phyloP scores from a whole-genome alignment of 2,888 invertebrate species.

The Ischnura elegans region DNA sequence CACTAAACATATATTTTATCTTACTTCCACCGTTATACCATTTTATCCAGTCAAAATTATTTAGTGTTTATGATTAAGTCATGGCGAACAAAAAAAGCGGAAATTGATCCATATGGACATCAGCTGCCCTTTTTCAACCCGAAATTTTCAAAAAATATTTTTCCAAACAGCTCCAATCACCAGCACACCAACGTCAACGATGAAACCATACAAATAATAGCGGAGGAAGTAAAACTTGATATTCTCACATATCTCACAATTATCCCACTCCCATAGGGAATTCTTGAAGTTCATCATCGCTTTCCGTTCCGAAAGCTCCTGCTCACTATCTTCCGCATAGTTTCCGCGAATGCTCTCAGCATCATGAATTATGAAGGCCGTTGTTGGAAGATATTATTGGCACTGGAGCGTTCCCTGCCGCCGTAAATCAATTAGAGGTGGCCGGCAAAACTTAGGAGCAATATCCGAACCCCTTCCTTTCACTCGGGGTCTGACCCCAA shows the following conservation, averaged over 20 bases:
- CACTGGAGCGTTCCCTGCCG: not conserved
- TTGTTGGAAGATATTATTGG: not conserved
- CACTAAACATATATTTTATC: too few relatives aligned
- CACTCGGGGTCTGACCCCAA: not conserved
- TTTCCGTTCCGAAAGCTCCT: not conserved
- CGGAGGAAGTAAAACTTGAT: not conserved
- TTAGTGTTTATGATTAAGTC: too few relatives aligned
- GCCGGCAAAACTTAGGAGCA: not conserved
- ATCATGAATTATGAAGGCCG: conserved; percentile 2
- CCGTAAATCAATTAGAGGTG: not conserved
- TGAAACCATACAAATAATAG: not conserved
- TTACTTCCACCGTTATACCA: too few relatives aligned
- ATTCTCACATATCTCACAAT: not conserved
- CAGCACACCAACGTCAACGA: too few relatives aligned
- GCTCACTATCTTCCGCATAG: not conserved
- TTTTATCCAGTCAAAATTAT: too few relatives aligned
- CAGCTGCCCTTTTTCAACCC: too few relatives aligned
- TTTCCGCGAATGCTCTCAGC: not conserved
- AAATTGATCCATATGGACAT: too few relatives aligned
- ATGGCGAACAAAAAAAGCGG: too few relatives aligned
- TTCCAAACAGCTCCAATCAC: too few relatives aligned
- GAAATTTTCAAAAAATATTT: too few relatives aligned
- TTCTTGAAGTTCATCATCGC: not conserved
- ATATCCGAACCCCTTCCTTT: not conserved
- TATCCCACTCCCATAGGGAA: not conserved